A percentile compares a stretch with the other conserved stretches of the same genome.
Evolutionary conservation across 1,140 invertebrate species (phyloP).

Genomic region (Brachystomella parvula): DNA sequence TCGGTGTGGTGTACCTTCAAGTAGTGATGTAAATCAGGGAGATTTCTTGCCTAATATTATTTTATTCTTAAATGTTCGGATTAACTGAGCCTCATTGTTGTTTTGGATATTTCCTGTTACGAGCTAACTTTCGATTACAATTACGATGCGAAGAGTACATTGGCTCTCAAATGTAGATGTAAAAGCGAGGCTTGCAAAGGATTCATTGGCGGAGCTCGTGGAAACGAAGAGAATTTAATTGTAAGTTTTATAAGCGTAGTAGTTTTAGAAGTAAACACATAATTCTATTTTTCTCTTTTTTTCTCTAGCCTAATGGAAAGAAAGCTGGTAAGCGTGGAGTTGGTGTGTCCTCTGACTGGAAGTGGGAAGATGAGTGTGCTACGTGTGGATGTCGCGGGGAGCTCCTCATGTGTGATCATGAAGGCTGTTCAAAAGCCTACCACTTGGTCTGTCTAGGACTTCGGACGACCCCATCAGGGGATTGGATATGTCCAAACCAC

Average conservation of each 20-base stretch:
- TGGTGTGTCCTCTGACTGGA: neutral
- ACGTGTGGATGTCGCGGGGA: constrained; percentile 21
- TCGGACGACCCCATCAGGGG: neutral
- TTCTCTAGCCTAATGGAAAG: neutral
- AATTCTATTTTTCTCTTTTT: neutral
- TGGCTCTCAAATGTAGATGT: constrained; percentile 24
- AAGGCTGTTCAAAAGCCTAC: constrained; percentile 20
- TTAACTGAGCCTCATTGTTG: too few relatives aligned
- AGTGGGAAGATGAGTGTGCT: constrained; percentile 25
- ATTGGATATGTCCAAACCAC: constrained; percentile 27
- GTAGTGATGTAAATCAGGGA: too few relatives aligned
- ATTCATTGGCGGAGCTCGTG: constrained; percentile 13
- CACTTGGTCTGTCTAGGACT: constrained; percentile 23
- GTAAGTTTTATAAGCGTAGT: neutral
- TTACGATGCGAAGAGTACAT: constrained; percentile 11
- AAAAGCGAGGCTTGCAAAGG: constrained; percentile 15
- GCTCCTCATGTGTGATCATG: constrained; percentile 24
- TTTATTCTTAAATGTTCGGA: too few relatives aligned
- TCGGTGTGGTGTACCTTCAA: too few relatives aligned
- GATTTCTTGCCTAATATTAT: too few relatives aligned
- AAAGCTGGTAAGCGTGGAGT: neutral
- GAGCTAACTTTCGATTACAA: too few relatives aligned
- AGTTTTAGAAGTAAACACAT: neutral
- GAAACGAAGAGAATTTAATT: constrained; percentile 13
- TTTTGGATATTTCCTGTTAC: too few relatives aligned